Evolutionary conservation across 2,113 vertebrate genomes (phyloP), one percentile per base, ranked within the genome.

Genomic region (Pluvianellus socialis): DNA sequence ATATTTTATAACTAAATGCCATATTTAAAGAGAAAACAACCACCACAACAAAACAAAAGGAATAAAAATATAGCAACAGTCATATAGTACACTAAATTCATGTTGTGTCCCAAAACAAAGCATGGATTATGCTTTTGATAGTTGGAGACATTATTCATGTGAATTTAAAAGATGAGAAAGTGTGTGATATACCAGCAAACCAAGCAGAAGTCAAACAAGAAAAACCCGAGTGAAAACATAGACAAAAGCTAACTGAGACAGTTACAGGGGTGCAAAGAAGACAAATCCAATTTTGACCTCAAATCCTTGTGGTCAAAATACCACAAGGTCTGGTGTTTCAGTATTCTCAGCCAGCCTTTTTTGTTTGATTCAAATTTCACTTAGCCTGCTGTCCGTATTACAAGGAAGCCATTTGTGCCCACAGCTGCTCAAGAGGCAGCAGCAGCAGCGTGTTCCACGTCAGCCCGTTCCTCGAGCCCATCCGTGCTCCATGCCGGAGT

Each of bases 351-450:
- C 65, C 76, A 92, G 81, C 79, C 82, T 94, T 92, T 94, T 97
- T 65, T 88, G 66, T 77, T 95, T 96, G 92, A 97, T 97, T 97
- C 96, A 96, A 97, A 97, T 95, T 95, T 95, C 93, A 90, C 84
- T 96, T 92, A 95, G 84, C 92, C 92, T 97, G 96, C 95, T 88
- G 92, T 94, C 90, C 86, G 59, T 94, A 97, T 94, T 94, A 96
- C 94, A 97, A 96, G 79, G 96, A 96, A 96, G 92, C 92, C 89
- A 81, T 94, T 91, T 95, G 92, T 71, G 84, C 87, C 85, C 91
- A 95, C 83, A 90, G 86, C 94, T 84, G 80, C 33, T 97, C 35
- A 5, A 50, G 7, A 95, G 97, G 89, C 94, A 89, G 91, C 79
- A 92, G 80, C 65, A 6, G 88, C 58, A 12, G 56, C 55, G 33